phyloP scores from a whole-genome alignment of 2,113 vertebrate genomes.

The Myanophis thanlyinensis region DNA sequence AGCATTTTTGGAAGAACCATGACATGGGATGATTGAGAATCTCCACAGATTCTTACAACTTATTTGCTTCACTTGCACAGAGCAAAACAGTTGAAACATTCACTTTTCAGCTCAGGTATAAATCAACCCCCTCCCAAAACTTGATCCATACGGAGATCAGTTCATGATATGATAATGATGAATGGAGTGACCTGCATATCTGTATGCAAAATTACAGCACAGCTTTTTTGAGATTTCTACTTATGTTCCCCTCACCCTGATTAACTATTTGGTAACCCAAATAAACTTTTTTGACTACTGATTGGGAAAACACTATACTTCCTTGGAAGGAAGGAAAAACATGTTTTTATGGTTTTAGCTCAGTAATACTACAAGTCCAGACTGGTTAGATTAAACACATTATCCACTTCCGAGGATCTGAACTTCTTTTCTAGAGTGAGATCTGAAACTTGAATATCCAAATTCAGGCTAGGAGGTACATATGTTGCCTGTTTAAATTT shows the following conservation, averaged over 20 bases:
- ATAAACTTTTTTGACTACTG: slow-evolving; percentile 33
- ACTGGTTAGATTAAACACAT: slow-evolving; percentile 20
- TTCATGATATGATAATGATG: neutral
- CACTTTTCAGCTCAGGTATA: neutral
- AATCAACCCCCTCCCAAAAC: neutral
- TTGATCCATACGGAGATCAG: neutral
- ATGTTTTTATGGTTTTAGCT: neutral
- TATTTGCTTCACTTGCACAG: neutral
- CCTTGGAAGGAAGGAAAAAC: slow-evolving; percentile 40
- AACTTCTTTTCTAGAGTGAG: slow-evolving; percentile 18
- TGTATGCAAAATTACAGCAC: neutral
- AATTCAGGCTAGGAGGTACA: slow-evolving; percentile 27
- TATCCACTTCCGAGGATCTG: neutral
- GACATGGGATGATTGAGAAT: neutral
- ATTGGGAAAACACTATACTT: slow-evolving; percentile 36
- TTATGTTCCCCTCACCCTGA: slow-evolving; percentile 37
- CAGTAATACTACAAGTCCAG: neutral
- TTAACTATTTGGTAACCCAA: slow-evolving; percentile 44
- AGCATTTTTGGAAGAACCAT: neutral
- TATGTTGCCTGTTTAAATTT: neutral
- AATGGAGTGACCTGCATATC: neutral
- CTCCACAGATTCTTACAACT: neutral
- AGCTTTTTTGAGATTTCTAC: slow-evolving; percentile 10
- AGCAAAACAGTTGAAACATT: neutral
- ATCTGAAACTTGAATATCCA: slow-evolving; percentile 24